Percentiles rank a stretch among this genome's conserved stretches.
Conservation (phyloP, 1,140 invertebrate genomes). For the Megalopta genalis region DNA sequence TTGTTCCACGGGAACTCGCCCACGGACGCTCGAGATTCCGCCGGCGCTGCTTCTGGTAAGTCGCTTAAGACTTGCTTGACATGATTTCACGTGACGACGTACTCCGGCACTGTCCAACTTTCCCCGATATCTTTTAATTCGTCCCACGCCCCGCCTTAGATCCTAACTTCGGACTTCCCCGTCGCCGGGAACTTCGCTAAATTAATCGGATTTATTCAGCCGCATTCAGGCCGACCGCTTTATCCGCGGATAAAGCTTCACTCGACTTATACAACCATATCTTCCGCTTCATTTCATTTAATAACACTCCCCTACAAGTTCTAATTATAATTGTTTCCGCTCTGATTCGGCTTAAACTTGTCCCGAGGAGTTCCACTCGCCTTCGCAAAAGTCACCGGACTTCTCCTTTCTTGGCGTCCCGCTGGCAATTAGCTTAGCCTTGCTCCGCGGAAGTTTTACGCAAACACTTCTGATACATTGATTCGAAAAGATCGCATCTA, state of each 20-base stretch:
- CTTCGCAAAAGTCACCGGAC: no score
- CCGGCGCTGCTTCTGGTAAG: not conserved
- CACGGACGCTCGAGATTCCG: not conserved
- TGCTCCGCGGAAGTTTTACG: no score
- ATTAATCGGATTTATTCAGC: conserved; percentile 32
- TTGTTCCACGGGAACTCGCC: not conserved
- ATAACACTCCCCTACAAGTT: not conserved
- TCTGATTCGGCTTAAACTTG: not conserved
- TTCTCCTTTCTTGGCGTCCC: no score
- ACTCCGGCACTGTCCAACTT: not conserved
- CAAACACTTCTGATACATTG: no score
- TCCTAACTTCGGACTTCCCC: not conserved
- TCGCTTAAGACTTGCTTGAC: conserved; percentile 23
- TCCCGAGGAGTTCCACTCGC: not conserved
- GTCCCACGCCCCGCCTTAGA: not conserved
- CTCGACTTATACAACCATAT: not conserved
- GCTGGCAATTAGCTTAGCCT: no score
- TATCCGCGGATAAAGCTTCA: not conserved
- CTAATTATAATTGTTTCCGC: not conserved
- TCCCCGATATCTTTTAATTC: conserved; percentile 29
- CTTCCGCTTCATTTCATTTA: not conserved
- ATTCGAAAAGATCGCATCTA: no score
- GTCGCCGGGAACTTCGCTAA: not conserved
- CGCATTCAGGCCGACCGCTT: not conserved
- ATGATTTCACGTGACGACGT: not conserved